These are phyloP conservation scores for Coptotermes formosanus DNA, from an alignment of 1,140 invertebrate genomes.

Conservation along the genomic window DNA sequence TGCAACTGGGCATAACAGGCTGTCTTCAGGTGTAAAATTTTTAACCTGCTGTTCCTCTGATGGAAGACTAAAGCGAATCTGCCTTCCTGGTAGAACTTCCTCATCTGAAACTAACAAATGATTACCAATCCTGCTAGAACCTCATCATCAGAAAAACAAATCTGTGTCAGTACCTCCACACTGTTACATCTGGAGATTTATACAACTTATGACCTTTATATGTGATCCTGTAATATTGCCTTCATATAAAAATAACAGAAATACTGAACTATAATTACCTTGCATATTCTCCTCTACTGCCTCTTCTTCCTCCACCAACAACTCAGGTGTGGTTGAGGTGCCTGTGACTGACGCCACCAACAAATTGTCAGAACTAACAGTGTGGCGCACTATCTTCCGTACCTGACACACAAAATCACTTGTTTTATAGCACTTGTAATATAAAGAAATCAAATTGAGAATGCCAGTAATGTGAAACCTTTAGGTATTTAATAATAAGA, in stretches of 20 bases:
- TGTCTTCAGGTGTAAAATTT: not conserved
- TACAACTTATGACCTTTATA: too few relatives aligned
- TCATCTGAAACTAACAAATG: not conserved
- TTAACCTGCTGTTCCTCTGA: not conserved
- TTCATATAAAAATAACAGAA: not conserved
- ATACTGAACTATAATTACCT: not conserved
- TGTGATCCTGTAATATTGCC: too few relatives aligned
- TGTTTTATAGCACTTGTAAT: too few relatives aligned
- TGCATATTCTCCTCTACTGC: not conserved
- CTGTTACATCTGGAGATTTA: too few relatives aligned
- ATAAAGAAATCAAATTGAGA: too few relatives aligned
- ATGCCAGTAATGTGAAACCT: too few relatives aligned
- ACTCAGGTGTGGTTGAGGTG: not conserved
- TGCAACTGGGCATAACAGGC: not conserved
- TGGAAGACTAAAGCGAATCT: not conserved
- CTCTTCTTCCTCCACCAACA: not conserved
- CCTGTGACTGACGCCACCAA: not conserved
- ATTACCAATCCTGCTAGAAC: not conserved
- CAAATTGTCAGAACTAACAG: conserved; percentile 1
- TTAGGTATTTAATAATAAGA: too few relatives aligned
- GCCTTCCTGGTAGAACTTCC: not conserved
- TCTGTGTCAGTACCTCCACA: too few relatives aligned
- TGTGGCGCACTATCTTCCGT: not conserved
- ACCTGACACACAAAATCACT: not conserved
- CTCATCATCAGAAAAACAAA: not conserved